These are phyloP conservation scores for Mastigias papua DNA, from an alignment of 30 jellyfish, hydroid and myxozoan species.

Conservation along the genomic window DNA sequence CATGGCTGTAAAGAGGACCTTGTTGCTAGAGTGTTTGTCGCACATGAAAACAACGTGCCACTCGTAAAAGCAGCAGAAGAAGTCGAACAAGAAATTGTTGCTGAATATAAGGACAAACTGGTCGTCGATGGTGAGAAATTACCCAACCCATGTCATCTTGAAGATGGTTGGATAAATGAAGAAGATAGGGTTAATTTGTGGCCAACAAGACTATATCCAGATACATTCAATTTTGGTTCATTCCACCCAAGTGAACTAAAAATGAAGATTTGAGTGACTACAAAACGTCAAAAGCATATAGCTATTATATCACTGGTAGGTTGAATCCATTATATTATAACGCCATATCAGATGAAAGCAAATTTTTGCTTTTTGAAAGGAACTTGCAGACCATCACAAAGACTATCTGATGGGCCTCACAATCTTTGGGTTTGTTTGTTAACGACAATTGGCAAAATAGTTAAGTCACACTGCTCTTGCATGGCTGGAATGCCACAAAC, in stretches of 20 bases:
- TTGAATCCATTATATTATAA: constrained; percentile 6
- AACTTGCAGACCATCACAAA: constrained; percentile 51
- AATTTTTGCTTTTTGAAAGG: constrained; percentile 15
- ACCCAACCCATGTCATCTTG: neutral
- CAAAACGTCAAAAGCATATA: constrained; percentile 27
- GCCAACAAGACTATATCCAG: constrained; percentile 35
- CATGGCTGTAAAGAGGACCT: no score
- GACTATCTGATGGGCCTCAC: constrained; percentile 12
- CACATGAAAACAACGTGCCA: no score
- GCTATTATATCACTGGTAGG: constrained; percentile 13
- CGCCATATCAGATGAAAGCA: constrained; percentile 26
- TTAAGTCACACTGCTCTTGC: neutral
- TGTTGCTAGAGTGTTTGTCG: no score
- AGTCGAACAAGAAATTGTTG: no score
- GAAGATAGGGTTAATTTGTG: constrained; percentile 32
- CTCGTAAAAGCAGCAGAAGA: no score
- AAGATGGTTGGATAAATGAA: constrained; percentile 23
- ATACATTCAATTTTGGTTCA: constrained; percentile 24
- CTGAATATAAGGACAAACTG: no score
- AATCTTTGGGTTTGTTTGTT: constrained; percentile 10
- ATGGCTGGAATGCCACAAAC: neutral
- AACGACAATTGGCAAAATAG: constrained; percentile 9
- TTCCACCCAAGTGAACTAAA: constrained; percentile 34
- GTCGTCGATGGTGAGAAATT: neutral
- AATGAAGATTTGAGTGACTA: constrained; percentile 26